These are phyloP conservation scores for Megaceryle torquata DNA, from an alignment of 2,113 vertebrate genomes.

Conservation along the genomic window DNA sequence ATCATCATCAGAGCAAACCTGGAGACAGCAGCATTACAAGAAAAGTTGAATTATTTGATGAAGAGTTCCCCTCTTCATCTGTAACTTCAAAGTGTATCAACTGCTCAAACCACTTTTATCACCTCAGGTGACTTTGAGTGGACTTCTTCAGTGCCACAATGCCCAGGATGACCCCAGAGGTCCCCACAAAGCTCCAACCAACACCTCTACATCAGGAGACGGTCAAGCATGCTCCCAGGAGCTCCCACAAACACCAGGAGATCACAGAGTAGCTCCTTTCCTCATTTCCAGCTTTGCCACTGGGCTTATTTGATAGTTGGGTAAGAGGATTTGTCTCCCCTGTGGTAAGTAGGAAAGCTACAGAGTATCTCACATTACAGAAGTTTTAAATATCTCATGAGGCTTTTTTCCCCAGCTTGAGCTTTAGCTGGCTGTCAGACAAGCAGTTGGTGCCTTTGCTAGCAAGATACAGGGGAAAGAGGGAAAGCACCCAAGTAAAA, in stretches of 20 bases:
- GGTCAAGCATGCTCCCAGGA: rapidly evolving
- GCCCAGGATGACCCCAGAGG: neutral
- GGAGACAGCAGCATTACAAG: neutral
- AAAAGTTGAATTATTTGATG: neutral
- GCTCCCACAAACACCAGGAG: rapidly evolving
- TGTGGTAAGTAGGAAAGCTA: neutral
- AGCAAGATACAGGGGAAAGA: neutral
- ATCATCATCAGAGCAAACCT: neutral
- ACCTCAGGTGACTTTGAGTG: neutral
- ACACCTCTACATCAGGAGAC: neutral
- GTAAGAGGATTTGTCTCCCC: constrained; percentile 16
- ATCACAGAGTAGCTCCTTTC: rapidly evolving
- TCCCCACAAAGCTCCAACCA: neutral
- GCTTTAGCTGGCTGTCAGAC: neutral
- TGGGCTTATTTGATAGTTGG: neutral
- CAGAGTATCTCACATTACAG: neutral
- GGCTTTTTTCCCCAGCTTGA: neutral
- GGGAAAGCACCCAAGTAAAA: neutral
- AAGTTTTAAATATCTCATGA: neutral
- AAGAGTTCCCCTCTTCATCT: neutral
- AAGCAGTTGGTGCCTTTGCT: neutral
- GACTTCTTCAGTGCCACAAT: rapidly evolving
- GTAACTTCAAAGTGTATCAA: neutral
- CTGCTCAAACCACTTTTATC: neutral
- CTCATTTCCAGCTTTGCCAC: neutral